Base-by-base conservation (phyloP, 1,140 invertebrate genomes). In the Armadillidium nasatum region DNA sequence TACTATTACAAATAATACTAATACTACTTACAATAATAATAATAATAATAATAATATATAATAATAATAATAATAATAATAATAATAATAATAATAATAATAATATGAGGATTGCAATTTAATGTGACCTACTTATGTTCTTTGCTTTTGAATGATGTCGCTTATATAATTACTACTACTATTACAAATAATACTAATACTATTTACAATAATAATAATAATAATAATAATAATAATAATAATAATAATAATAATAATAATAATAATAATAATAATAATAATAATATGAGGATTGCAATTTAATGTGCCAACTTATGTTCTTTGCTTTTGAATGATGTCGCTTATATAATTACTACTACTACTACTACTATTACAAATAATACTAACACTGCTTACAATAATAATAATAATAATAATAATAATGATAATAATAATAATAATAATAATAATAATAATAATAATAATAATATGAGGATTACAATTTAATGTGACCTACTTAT, bases 111-210 rank as follows among this genome's bases (percentile, higher is more conserved):
- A n/a, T n/a, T n/a, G n/a, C n/a, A n/a, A n/a, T n/a, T n/a, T n/a
- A n/a, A n/a, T n/a, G n/a, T n/a, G n/a, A n/a, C n/a, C n/a, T n/a
- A n/a, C n/a, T n/a, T n/a, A n/a, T n/a, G n/a, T n/a, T n/a, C n/a
- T n/a, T n/a, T n/a, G n/a, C n/a, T n/a, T n/a, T n/a, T n/a, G n/a
- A n/a, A n/a, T n/a, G n/a, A n/a, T n/a, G n/a, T n/a, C n/a, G n/a
- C n/a, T n/a, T n/a, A n/a, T n/a, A n/a, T n/a, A 10, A 69, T 10
- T 69, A 69, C 67, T 69, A 69, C 15, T 69, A 69, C 15, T 69
- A 19, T 19, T 69, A 69, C 15, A 7, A 69, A 9, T 69, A 19
- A 7, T 69, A 69, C 15, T 21, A 69, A 9, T 21, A 69, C 67
- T 21, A 69, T 10, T 21, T 10, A 9, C 19, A 19, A 7, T 69